phyloP scores from a whole-genome alignment of 2,797 vertebrate species.

The Loriculus beryllinus region DNA sequence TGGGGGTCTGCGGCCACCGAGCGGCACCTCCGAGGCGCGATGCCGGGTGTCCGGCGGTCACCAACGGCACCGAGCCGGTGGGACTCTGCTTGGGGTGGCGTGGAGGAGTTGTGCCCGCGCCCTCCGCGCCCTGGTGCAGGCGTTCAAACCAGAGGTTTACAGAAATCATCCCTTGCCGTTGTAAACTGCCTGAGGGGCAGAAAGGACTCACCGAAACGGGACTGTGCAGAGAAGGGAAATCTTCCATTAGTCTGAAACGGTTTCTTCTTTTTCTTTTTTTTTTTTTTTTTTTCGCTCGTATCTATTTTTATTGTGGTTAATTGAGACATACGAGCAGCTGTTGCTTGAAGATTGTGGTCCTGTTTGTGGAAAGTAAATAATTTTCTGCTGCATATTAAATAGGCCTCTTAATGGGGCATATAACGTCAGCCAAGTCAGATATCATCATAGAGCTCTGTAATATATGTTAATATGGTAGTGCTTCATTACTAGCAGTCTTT shows the following conservation, averaged over 20 bases:
- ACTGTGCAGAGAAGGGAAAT: background rate
- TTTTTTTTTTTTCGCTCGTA: rapidly evolving
- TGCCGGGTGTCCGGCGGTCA: background rate
- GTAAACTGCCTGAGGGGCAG: background rate
- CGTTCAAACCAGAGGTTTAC: background rate
- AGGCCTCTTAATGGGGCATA: background rate
- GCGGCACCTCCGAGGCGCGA: background rate
- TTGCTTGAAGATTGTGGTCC: background rate
- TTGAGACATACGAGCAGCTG: background rate
- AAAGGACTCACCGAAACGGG: background rate
- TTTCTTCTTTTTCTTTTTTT: rapidly evolving
- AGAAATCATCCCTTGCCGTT: background rate
- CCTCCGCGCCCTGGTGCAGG: background rate
- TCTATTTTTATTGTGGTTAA: background rate
- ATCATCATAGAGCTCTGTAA: background rate
- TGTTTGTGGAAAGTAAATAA: background rate
- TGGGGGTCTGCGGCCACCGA: background rate
- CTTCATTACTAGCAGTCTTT: background rate
- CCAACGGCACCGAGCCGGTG: background rate
- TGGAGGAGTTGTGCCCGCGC: background rate
- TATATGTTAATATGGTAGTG: background rate
- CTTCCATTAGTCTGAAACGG: background rate
- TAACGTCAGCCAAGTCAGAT: background rate
- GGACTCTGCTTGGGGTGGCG: background rate
- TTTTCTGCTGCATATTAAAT: background rate